Base-by-base conservation (phyloP, 2,113 vertebrate genomes). In the Pipa parva region DNA sequence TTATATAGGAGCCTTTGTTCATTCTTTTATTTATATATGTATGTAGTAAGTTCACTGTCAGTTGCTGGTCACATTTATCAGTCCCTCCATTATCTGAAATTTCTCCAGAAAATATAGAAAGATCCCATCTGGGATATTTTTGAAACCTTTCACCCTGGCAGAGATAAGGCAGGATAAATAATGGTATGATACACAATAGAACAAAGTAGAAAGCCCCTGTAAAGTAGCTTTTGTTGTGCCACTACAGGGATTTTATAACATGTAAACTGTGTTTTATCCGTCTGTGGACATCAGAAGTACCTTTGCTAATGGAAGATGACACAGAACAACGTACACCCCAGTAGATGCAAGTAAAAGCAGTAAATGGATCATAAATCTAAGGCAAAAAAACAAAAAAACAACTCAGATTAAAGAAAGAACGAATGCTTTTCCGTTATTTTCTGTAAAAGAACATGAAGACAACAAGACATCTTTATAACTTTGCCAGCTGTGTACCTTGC, bases 271-370 rank as follows among this genome's bases (percentile, higher is more conserved):
- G 27, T 70, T 36, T 70, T 80, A 9, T 81, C 88, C 85, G 86
- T 92, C 91, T 92, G 85, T 88, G 81, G 84, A 91, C 83, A 88
- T 97, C 92, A 93, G 72, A 81, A 74, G 80, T 73, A 76, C 68
- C 73, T 80, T 79, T 71, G 63, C 82, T 97, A 95, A 98, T 95
- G 78, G 79, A 85, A 87, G 85, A 83, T 89, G 96, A 97, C 93
- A 84, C 72, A 75, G 74, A 91, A 81, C 90, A 94, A 92, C 94
- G 93, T 93, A 87, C 85, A 87, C 81, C 88, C 85, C 29, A 84
- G 86, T 84, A 88, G 80, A 87, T 81, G 78, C 75, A 61, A 78
- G 81, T 81, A 82, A 77, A 88, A 82, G 81, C 66, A 87, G 85
- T 88, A 92, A 95, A 82, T 93, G 86, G 90, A 85, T 90, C 87